phyloP scores from a whole-genome alignment of 2,888 invertebrate genomes.

The Pollenia amentaria region DNA sequence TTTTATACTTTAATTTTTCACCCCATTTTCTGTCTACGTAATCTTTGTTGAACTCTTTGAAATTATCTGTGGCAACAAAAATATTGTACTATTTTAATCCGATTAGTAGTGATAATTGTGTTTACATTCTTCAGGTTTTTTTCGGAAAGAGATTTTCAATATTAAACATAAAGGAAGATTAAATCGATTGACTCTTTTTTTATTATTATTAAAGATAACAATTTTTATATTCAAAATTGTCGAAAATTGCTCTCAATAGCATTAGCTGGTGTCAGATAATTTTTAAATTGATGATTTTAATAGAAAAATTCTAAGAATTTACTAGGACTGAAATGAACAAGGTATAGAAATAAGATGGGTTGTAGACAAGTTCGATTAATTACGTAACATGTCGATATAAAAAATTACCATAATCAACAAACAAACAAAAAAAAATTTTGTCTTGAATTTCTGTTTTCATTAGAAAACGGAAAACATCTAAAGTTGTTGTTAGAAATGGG shows the following conservation, averaged over 20 bases:
- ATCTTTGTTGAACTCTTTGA: background rate
- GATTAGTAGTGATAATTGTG: slow-evolving; percentile 37
- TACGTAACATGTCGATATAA: no score
- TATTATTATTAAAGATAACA: background rate
- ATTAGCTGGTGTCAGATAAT: background rate
- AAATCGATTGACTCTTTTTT: slow-evolving; percentile 18
- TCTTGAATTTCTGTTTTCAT: no score
- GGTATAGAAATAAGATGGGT: no score
- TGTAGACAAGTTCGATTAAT: no score
- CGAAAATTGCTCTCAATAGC: background rate
- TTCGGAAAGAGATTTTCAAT: background rate
- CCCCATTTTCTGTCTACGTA: background rate
- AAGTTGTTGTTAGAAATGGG: no score
- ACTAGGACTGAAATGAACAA: background rate
- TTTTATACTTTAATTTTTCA: background rate
- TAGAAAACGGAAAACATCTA: no score
- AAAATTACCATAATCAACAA: no score
- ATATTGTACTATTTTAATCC: slow-evolving; percentile 34
- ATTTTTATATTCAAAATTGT: background rate
- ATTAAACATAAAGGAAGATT: slow-evolving; percentile 10
- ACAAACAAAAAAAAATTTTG: no score
- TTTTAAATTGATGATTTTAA: background rate
- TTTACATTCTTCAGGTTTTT: slow-evolving; percentile 15
- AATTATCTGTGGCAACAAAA: background rate
- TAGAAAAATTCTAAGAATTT: background rate